Percentiles rank a stretch among this genome's conserved stretches.
phyloP scores from a whole-genome alignment of 2,888 invertebrate genomes.

The Drosophila greeni region DNA sequence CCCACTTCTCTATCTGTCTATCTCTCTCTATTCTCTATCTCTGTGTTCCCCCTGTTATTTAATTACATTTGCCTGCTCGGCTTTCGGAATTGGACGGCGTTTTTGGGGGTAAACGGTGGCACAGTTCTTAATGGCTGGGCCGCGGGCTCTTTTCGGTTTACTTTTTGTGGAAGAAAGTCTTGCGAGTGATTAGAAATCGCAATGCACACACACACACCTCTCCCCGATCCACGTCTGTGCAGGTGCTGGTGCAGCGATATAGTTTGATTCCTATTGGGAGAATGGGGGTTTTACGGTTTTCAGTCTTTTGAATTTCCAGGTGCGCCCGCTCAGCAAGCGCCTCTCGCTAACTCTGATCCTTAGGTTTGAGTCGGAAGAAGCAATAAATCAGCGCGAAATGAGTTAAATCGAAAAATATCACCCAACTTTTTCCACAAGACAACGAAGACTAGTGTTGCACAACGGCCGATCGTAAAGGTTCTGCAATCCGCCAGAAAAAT shows the following conservation, averaged over 20 bases:
- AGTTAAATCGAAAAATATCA: slow-evolving; percentile 56
- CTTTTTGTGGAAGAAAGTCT: slow-evolving; percentile 65
- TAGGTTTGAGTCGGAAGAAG: slow-evolving; percentile 51
- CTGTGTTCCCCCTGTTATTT: slow-evolving; percentile 28
- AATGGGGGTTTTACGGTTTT: slow-evolving; percentile 34
- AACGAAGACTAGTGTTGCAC: slow-evolving; percentile 60
- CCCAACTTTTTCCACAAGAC: slow-evolving; percentile 63
- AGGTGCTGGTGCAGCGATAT: slow-evolving; percentile 53
- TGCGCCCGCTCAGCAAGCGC: slow-evolving; percentile 51
- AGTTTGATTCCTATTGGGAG: slow-evolving; percentile 24
- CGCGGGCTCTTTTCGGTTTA: slow-evolving; percentile 49
- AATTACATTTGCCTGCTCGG: slow-evolving; percentile 33
- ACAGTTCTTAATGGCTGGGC: slow-evolving; percentile 53
- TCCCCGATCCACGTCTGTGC: slow-evolving; percentile 36
- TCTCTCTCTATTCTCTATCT: slow-evolving; percentile 9
- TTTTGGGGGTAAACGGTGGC: slow-evolving; percentile 51
- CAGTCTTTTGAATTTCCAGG: slow-evolving; percentile 64
- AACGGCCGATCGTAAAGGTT: background rate
- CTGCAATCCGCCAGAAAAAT: no score
- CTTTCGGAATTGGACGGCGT: slow-evolving; percentile 40
- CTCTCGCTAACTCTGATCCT: slow-evolving; percentile 43
- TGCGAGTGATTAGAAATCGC: slow-evolving; percentile 57
- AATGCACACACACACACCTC: slow-evolving; percentile 47
- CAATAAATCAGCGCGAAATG: slow-evolving; percentile 63
- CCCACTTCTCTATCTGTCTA: slow-evolving; percentile 23